Conservation (phyloP, 2,113 vertebrate species). For the Paraplagusia blochii region DNA sequence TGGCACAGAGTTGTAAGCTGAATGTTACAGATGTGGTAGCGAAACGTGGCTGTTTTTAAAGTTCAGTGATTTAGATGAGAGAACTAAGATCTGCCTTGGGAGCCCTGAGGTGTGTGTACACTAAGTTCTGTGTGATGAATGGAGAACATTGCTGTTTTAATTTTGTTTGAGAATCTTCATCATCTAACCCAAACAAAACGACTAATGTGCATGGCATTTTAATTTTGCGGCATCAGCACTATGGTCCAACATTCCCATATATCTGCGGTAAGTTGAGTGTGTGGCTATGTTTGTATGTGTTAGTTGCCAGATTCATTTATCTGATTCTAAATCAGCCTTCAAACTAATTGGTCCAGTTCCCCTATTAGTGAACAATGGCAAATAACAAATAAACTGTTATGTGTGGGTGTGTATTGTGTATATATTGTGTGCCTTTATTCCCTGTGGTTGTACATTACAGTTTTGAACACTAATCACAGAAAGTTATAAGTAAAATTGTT, state of each 20-base stretch:
- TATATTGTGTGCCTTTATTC: slow-evolving; percentile 11
- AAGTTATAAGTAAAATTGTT: too few species aligned
- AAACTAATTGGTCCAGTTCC: slow-evolving; percentile 81
- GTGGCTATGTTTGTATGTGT: slow-evolving; percentile 48
- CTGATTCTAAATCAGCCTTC: slow-evolving; percentile 79
- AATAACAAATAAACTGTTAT: slow-evolving; percentile 79
- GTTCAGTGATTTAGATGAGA: too few species aligned
- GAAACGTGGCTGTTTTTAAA: too few species aligned
- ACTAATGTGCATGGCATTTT: slow-evolving; percentile 30
- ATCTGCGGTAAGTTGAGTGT: slow-evolving; percentile 38
- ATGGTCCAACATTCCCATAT: slow-evolving; percentile 31
- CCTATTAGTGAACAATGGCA: slow-evolving; percentile 78
- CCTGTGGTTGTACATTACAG: slow-evolving; percentile 1
- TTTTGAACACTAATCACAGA: too few species aligned
- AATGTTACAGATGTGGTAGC: too few species aligned
- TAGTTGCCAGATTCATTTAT: slow-evolving; percentile 76
- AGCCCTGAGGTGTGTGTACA: too few species aligned
- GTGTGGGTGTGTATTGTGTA: slow-evolving; percentile 48
- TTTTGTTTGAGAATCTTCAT: slow-evolving; percentile 51
- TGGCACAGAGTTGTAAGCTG: too few species aligned
- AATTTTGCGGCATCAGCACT: slow-evolving; percentile 49
- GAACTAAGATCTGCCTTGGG: too few species aligned
- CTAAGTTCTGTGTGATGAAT: too few species aligned
- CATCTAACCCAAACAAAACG: slow-evolving; percentile 26
- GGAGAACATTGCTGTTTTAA: slow-evolving; percentile 24